Evolutionary conservation across 2,113 vertebrate genomes (phyloP), one percentile per base, ranked within the genome.

Genomic region (Pampusana beccarii): DNA sequence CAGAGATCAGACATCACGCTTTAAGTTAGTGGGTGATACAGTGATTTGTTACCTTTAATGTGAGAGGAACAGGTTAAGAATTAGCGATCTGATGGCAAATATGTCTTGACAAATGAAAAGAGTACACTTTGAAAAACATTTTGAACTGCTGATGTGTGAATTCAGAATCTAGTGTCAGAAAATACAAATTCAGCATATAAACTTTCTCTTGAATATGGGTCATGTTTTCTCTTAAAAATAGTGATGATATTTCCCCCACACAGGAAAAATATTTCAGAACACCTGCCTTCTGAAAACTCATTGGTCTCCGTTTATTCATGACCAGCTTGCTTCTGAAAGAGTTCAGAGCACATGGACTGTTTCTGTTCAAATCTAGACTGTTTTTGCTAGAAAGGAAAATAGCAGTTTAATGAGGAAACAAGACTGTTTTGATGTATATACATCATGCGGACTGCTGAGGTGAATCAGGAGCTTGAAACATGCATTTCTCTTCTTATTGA

Each of bases 381-480:
- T 21, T 77, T 61, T 82, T 73, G 5, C 31, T 70, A 50, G 50
- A 80, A 25, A 70, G 3, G 36, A 75, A 90, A 73, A 46, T 13
- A 57, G 25, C 28, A 44, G 9, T 66, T 80, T 65, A 51, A 86
- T 34, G 29, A 89, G 38, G 11, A 85, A 81, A 56, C 0, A 1
- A 51, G 36, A 51, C 24, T 85, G 28, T 25, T 82, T 70, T 66
- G 42, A 21, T 64, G 8, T 56, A 40, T 36, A 29, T 40, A 8
- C 17, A 13, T 82, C 29, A 69, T 6, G 7, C 75, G 29, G 14
- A 40, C 36, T 67, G 58, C 53, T 90, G 78, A 85, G 44, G 29
- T 56, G 79, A 88, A 86, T 88, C 28, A 50, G 51, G 33, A 83
- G 74, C 72, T 75, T 69, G 48, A 72, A 75, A 95, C 94, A 90